A percentile compares a stretch with the other conserved stretches of the same genome.
Conservation (phyloP, 1,140 invertebrate species). For the Heliconius himera region DNA sequence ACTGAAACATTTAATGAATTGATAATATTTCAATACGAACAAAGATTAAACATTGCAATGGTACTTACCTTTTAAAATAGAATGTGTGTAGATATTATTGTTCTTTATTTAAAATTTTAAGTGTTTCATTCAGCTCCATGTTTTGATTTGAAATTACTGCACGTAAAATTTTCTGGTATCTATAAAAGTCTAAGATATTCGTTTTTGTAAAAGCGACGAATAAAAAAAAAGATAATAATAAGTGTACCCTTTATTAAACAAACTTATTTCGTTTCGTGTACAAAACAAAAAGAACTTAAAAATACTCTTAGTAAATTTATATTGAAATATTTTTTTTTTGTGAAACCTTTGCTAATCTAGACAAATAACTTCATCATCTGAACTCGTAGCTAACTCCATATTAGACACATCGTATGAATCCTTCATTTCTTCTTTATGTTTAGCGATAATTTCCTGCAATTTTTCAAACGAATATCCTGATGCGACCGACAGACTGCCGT, state of each 20-base stretch:
- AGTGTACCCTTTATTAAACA: neutral
- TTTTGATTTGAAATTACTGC: neutral
- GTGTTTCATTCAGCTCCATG: neutral
- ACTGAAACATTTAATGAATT: constrained; percentile 26
- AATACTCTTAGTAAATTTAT: neutral
- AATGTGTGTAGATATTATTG: neutral
- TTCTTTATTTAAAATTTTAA: neutral
- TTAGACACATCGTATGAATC: constrained; percentile 67
- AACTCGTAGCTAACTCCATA: constrained; percentile 58
- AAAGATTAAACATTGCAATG: neutral
- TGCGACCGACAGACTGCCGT: constrained; percentile 38
- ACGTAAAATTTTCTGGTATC: neutral
- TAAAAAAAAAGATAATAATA: neutral
- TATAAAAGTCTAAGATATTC: neutral
- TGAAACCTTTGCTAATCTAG: constrained; percentile 40
- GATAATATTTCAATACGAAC: neutral
- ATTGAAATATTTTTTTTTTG: neutral
- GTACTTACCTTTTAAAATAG: neutral
- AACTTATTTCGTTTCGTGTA: neutral
- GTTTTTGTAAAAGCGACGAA: neutral
- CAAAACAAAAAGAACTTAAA: constrained; percentile 3
- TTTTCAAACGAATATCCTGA: constrained; percentile 41
- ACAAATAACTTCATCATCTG: constrained; percentile 50
- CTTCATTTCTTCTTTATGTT: constrained; percentile 53
- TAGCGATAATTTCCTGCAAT: constrained; percentile 53